Evolutionary conservation across 2,888 invertebrate genomes (phyloP).

Genomic region (Melanargia galathea): DNA sequence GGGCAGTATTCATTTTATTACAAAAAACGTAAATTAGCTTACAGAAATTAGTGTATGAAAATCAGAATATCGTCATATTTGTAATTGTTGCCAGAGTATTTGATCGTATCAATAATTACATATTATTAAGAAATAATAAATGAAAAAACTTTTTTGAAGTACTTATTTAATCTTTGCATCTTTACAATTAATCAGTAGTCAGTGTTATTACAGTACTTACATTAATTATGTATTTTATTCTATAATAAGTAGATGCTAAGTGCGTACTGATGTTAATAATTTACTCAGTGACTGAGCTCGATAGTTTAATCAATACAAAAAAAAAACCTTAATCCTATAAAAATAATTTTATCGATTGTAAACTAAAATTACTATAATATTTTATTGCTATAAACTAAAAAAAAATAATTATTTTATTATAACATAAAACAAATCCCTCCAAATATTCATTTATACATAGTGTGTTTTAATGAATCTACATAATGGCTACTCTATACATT

Average conservation of each 20-base stretch:
- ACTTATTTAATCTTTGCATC: not conserved
- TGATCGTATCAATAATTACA: no score
- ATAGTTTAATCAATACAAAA: not conserved
- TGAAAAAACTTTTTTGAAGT: not conserved
- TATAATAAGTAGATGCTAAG: slow-evolving; percentile 5
- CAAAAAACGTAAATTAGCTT: not conserved
- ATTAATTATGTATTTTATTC: not conserved
- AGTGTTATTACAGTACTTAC: not conserved
- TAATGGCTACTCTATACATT: slow-evolving; percentile 9
- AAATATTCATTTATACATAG: slow-evolving; percentile 5
- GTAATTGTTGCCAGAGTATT: no score
- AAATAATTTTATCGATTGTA: not conserved
- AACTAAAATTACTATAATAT: slow-evolving; percentile 3
- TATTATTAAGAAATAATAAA: not conserved
- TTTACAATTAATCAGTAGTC: not conserved
- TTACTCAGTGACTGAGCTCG: not conserved
- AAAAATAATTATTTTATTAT: slow-evolving; percentile 16
- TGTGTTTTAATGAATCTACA: not conserved
- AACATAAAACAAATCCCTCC: slow-evolving; percentile 18
- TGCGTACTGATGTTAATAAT: not conserved
- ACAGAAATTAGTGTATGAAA: not conserved
- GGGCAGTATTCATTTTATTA: not conserved
- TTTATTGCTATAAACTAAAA: slow-evolving; percentile 6
- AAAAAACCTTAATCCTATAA: not conserved
- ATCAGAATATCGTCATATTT: no score